A percentile compares a stretch with the other conserved stretches of the same genome.
Evolutionary conservation across 2,113 vertebrate genomes (phyloP).

Genomic region (Grammomys surdaster): DNA sequence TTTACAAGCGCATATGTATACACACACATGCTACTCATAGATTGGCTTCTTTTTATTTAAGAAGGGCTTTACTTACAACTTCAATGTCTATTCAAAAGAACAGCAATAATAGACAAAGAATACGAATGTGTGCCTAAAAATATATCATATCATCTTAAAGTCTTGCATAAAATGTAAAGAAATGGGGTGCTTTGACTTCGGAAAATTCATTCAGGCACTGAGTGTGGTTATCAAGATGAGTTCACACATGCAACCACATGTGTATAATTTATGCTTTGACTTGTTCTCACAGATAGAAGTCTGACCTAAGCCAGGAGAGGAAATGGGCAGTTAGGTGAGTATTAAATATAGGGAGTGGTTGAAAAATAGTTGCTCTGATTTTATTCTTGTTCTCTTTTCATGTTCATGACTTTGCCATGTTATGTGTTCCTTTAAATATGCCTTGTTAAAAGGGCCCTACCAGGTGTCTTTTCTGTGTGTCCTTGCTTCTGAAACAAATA

Average conservation of each 20-base stretch:
- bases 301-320: conserved; percentile 8
- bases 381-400: conserved; percentile 61
- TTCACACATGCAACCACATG: neutral
- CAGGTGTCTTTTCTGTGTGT: neutral
- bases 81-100: neutral
- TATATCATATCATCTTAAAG: neutral
- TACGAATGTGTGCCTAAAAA: neutral
- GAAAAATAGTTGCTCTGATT: conserved; percentile 56
- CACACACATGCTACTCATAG: neutral
- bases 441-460: conserved; percentile 55
- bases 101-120: neutral
- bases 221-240: neutral
- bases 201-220: neutral
- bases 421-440: conserved; percentile 46
- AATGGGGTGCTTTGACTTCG: neutral
- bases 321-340: neutral
- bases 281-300: neutral
- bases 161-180: neutral
- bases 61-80: neutral
- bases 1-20: too few relatives aligned
- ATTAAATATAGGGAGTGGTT: conserved; percentile 35
- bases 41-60: neutral
- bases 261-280: neutral
- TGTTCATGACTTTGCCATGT: conserved; percentile 34
- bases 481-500: conserved; percentile 22